phyloP scores from a whole-genome alignment of 1,140 invertebrate species.

The Cotesia glomerata region DNA sequence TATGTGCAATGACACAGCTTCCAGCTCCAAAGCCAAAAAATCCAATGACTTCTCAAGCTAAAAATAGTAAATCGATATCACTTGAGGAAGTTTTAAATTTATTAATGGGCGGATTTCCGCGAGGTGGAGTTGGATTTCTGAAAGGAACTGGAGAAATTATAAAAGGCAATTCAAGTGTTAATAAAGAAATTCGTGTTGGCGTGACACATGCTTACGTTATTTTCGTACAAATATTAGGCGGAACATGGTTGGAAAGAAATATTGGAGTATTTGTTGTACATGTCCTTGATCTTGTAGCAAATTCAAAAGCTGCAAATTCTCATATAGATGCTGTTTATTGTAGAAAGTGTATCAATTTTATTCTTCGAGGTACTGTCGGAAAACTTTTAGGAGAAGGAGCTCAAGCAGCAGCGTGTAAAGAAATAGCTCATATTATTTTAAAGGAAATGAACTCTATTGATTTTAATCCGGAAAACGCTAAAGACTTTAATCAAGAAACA shows the following conservation, averaged over 20 bases:
- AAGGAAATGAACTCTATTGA: slow-evolving; percentile 96
- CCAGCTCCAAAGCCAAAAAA: slow-evolving; percentile 54
- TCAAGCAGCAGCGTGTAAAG: slow-evolving; percentile 93
- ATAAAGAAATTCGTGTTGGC: slow-evolving; percentile 94
- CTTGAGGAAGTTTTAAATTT: slow-evolving; percentile 92
- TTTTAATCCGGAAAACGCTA: slow-evolving; percentile 88
- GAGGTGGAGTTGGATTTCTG: slow-evolving; percentile 92
- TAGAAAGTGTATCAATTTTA: slow-evolving; percentile 96
- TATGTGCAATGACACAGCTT: slow-evolving; percentile 84
- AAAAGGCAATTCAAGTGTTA: slow-evolving; percentile 90
- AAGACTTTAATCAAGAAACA: slow-evolving; percentile 88
- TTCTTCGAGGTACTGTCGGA: slow-evolving; percentile 88
- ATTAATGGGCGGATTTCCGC: slow-evolving; percentile 92
- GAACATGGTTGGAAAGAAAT: slow-evolving; percentile 93
- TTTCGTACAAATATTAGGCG: slow-evolving; percentile 91
- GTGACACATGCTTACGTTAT: slow-evolving; percentile 94
- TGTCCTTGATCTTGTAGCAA: slow-evolving; percentile 89
- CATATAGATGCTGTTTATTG: slow-evolving; percentile 98
- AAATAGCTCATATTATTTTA: slow-evolving; percentile 88
- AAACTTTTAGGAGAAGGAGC: slow-evolving; percentile 95
- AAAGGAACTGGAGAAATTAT: slow-evolving; percentile 96
- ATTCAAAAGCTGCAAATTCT: slow-evolving; percentile 90
- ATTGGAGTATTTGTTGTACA: slow-evolving; percentile 85
- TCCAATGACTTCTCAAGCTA: slow-evolving; percentile 65
- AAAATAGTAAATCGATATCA: slow-evolving; percentile 70